Conservation (phyloP, 2,888 invertebrate genomes). For the Pseudococcus longispinus region DNA sequence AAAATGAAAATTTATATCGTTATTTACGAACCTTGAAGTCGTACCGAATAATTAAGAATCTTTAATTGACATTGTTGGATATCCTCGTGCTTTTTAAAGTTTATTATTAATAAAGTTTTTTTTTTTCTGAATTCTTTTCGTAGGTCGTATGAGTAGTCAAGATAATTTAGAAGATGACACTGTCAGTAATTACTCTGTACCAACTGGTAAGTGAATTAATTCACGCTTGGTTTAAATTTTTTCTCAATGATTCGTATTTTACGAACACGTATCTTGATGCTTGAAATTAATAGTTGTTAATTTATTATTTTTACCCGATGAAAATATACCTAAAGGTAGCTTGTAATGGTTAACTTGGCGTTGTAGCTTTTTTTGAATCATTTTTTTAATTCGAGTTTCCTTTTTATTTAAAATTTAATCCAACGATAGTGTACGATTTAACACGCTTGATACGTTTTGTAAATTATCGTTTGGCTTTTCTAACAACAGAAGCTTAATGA, state of each 20-base stretch:
- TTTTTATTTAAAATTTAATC: background rate
- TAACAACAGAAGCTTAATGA: background rate
- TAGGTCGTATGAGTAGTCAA: conserved; percentile 84
- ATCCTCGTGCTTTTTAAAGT: background rate
- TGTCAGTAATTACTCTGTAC: conserved; percentile 72
- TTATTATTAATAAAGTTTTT: conserved; percentile 33
- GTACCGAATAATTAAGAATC: background rate
- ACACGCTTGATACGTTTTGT: background rate
- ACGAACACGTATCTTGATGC: conserved; percentile 56
- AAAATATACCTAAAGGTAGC: background rate
- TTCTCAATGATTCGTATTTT: conserved; percentile 53
- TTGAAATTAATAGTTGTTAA: conserved; percentile 46
- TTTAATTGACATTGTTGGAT: background rate
- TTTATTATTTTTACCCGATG: background rate
- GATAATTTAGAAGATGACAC: conserved; percentile 84
- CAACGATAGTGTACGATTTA: background rate
- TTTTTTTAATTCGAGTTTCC: background rate
- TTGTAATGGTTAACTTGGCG: background rate
- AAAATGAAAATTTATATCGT: background rate
- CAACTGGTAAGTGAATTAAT: conserved; percentile 69
- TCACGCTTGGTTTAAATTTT: conserved; percentile 53
- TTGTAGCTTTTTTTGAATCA: background rate
- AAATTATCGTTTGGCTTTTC: background rate
- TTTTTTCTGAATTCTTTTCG: conserved; percentile 59
- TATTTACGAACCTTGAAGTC: background rate